Evolutionary conservation across 2,797 vertebrate genomes (phyloP).

Genomic region (Sphenodon punctatus): DNA sequence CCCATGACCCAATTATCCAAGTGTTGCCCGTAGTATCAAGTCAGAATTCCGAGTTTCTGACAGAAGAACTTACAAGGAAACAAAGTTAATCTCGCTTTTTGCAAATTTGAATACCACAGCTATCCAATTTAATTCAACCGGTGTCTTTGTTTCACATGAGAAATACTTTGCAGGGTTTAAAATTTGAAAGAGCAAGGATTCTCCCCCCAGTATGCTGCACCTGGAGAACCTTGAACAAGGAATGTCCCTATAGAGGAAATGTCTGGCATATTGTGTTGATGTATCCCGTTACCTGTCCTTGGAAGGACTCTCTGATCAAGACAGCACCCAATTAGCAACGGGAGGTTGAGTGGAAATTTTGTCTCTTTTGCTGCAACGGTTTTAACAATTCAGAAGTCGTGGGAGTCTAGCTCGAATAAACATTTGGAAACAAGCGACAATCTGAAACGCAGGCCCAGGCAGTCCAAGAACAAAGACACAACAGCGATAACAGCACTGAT

Average conservation of each 20-base stretch:
- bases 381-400: constrained; percentile 9
- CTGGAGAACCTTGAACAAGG: no score
- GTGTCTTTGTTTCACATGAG: neutral
- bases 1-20: no score
- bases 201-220: no score
- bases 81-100: constrained; percentile 5
- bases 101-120: constrained; percentile 5
- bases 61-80: no score
- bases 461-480: constrained; percentile 53
- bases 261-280: no score
- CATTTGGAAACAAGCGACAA: constrained; percentile 3
- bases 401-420: constrained; percentile 30
- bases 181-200: neutral
- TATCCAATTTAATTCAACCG: neutral
- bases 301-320: constrained; percentile 15
- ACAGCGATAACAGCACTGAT: constrained; percentile 66
- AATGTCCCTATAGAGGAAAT: no score
- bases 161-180: neutral
- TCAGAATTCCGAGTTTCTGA: no score
- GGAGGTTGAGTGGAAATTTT: neutral
- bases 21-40: no score
- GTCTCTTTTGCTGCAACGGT: constrained; percentile 45
- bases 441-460: constrained; percentile 25
- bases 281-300: no score
- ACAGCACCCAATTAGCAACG: constrained; percentile 19